phyloP scores from a whole-genome alignment of 2,113 vertebrate species.

The Procavia capensis region DNA sequence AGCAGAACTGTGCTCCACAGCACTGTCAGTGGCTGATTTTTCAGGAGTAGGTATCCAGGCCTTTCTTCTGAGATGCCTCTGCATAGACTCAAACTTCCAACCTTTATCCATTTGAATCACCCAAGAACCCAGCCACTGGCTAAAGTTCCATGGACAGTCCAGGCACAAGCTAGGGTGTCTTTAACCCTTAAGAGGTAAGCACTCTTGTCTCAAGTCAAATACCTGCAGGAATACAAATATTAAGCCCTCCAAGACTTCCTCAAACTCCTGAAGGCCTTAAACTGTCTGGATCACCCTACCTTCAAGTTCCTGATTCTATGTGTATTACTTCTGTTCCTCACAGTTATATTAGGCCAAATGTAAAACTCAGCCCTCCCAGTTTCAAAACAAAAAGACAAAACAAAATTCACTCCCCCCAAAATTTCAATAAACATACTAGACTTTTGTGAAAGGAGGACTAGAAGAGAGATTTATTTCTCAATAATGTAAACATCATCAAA shows the following conservation, averaged over 20 bases:
- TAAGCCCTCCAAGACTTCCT: neutral
- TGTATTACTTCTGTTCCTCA: slow-evolving; percentile 1
- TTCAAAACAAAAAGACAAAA: slow-evolving; percentile 7
- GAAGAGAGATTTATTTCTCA: neutral
- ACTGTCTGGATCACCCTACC: neutral
- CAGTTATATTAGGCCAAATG: neutral
- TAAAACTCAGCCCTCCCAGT: neutral
- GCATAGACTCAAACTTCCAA: too few relatives aligned
- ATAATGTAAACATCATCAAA: neutral
- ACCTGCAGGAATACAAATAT: neutral
- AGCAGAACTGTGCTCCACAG: too few relatives aligned
- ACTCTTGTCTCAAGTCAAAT: neutral
- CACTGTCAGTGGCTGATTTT: too few relatives aligned
- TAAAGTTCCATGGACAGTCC: neutral
- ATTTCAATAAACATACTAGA: neutral
- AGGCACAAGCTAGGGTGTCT: neutral
- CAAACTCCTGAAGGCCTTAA: neutral
- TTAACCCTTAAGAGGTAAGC: neutral
- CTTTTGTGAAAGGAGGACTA: neutral
- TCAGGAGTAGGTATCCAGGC: too few relatives aligned
- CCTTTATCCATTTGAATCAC: too few relatives aligned
- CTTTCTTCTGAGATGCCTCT: too few relatives aligned
- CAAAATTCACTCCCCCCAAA: neutral
- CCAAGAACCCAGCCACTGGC: neutral
- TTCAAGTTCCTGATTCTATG: neutral